Percentiles rank a stretch among this genome's conserved stretches.
Conservation (phyloP, 2,797 vertebrate species). For the Anableps anableps region DNA sequence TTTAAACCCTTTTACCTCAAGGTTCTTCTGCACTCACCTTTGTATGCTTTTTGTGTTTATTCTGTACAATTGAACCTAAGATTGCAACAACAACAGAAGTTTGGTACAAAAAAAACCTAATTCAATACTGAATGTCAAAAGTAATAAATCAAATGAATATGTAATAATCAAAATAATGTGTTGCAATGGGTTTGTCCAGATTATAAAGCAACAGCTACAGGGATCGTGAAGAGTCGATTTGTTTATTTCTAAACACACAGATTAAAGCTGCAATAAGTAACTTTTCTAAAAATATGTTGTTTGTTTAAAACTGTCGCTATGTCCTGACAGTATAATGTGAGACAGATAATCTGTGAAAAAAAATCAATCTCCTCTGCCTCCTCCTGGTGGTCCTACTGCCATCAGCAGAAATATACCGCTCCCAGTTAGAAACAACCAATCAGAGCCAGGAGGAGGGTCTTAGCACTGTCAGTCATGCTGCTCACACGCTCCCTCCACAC, state of each 20-base stretch:
- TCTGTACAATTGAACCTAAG: background rate
- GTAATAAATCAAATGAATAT: background rate
- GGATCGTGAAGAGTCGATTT: background rate
- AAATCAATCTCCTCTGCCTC: too few species aligned
- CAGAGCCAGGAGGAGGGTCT: too few species aligned
- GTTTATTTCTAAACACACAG: background rate
- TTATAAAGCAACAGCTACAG: background rate
- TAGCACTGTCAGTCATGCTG: too few species aligned
- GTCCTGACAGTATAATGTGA: too few species aligned
- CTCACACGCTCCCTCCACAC: too few species aligned
- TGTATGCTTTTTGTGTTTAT: background rate
- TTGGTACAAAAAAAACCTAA: background rate
- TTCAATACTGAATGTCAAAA: background rate
- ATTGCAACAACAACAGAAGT: background rate
- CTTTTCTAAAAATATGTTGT: background rate
- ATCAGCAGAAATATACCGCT: too few species aligned
- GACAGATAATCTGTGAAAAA: too few species aligned
- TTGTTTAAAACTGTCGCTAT: too few species aligned
- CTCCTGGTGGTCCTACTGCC: too few species aligned
- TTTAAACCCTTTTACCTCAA: background rate
- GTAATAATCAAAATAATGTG: background rate
- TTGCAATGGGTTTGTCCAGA: background rate
- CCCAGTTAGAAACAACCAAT: too few species aligned
- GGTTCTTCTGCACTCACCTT: slow-evolving; percentile 10
- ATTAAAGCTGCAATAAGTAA: background rate